These are phyloP conservation scores for Harpalus rufipes DNA, from an alignment of 2,888 invertebrate genomes.

Conservation along the genomic window DNA sequence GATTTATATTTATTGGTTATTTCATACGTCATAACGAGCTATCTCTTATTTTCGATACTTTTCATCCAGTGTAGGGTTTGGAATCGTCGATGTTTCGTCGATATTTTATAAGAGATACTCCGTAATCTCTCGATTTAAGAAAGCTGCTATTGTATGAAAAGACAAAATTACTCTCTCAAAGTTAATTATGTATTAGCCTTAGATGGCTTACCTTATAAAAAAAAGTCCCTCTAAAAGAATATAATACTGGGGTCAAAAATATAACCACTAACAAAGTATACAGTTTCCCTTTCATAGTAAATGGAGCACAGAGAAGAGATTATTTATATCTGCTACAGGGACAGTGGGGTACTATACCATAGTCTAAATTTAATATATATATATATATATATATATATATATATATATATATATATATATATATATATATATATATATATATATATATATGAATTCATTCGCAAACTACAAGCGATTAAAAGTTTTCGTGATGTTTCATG, in stretches of 20 bases:
- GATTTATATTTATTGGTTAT: too few relatives aligned
- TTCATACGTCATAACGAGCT: neutral
- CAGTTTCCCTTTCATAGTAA: too few relatives aligned
- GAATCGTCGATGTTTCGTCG: slow-evolving; percentile 53
- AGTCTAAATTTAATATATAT: too few relatives aligned
- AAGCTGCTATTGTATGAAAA: slow-evolving; percentile 47
- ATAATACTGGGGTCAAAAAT: neutral
- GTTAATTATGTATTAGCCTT: slow-evolving; percentile 43
- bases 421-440: too few relatives aligned
- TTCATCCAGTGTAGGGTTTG: slow-evolving; percentile 43
- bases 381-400: too few relatives aligned
- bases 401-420: too few relatives aligned
- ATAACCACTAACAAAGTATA: neutral
- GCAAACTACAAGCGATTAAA: too few relatives aligned
- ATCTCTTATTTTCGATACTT: slow-evolving; percentile 20
- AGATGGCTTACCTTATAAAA: slow-evolving; percentile 31
- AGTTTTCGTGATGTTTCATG: too few relatives aligned
- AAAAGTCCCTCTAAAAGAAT: neutral
- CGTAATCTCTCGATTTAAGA: slow-evolving; percentile 59
- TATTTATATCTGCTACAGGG: too few relatives aligned
- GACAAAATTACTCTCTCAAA: slow-evolving; percentile 22
- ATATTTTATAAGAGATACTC: slow-evolving; percentile 56
- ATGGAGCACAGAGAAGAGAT: too few relatives aligned
- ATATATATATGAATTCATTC: too few relatives aligned
- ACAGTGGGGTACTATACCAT: too few relatives aligned